Percentiles rank a stretch among this genome's conserved stretches.
Conservation (phyloP, 2,888 invertebrate species). For the Dinocampus coccinellae region DNA sequence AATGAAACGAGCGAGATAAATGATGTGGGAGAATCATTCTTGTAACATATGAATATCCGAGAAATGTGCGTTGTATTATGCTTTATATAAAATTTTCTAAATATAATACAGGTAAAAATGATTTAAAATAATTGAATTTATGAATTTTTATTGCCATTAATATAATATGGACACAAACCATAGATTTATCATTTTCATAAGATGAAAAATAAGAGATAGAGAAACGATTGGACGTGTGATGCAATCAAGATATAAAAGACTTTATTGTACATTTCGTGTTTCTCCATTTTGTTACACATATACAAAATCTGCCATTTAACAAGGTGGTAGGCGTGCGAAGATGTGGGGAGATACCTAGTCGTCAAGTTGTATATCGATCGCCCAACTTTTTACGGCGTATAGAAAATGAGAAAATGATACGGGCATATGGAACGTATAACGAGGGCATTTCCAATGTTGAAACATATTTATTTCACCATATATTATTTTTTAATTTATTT, state of each 20-base stretch:
- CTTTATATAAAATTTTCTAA: background rate
- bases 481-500: no score
- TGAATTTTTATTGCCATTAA: no score
- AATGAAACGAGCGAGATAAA: background rate
- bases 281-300: background rate
- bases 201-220: no score
- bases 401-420: slow-evolving; percentile 12
- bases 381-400: background rate
- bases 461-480: background rate
- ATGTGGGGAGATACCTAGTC: background rate
- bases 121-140: no score
- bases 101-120: background rate
- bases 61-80: background rate
- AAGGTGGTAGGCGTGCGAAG: slow-evolving; percentile 5
- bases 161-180: no score
- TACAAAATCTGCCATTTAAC: background rate
- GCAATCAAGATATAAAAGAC: no score
- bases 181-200: no score
- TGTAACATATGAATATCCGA: background rate
- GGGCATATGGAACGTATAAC: background rate
- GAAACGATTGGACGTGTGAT: no score
- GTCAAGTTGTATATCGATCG: slow-evolving; percentile 30
- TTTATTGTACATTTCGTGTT: no score
- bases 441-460: background rate
- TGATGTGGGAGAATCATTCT: background rate